Percentiles rank a stretch among this genome's conserved stretches.
These are phyloP conservation scores for Muscidifurax raptorellus DNA, from an alignment of 1,140 invertebrate species.

Conservation along the genomic window DNA sequence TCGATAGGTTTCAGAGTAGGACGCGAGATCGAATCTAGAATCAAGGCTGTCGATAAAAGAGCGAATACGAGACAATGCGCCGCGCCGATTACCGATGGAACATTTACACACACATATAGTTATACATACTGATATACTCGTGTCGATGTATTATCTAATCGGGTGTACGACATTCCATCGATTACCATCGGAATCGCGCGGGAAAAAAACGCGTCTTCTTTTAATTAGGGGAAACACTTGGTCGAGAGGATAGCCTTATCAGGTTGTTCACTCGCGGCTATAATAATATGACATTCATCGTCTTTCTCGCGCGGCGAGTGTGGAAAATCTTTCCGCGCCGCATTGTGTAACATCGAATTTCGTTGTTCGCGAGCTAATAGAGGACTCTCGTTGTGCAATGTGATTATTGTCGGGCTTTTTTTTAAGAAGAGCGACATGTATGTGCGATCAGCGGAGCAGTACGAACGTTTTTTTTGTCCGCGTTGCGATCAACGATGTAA, in stretches of 20 bases:
- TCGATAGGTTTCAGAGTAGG: background rate
- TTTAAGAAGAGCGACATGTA: no score
- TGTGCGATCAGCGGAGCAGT: no score
- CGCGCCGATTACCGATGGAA: background rate
- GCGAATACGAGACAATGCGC: background rate
- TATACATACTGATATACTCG: background rate
- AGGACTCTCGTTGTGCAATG: background rate
- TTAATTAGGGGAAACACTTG: background rate
- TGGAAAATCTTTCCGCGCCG: background rate
- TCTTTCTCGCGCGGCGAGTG: no score
- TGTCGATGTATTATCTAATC: background rate
- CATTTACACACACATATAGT: background rate
- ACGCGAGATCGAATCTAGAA: background rate
- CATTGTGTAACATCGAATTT: background rate
- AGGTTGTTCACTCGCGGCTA: background rate
- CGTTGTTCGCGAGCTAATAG: background rate
- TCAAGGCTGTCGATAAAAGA: conserved; percentile 17
- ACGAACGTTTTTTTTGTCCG: no score
- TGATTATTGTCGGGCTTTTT: background rate
- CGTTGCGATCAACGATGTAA: no score
- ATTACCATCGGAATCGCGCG: background rate
- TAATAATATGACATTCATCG: no score
- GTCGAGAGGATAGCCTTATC: background rate
- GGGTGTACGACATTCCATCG: background rate
- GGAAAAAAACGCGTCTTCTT: background rate